A percentile compares a stretch with the other conserved stretches of the same genome.
phyloP scores from a whole-genome alignment of 2,113 vertebrate species.

The Hyperopisus bebe region DNA sequence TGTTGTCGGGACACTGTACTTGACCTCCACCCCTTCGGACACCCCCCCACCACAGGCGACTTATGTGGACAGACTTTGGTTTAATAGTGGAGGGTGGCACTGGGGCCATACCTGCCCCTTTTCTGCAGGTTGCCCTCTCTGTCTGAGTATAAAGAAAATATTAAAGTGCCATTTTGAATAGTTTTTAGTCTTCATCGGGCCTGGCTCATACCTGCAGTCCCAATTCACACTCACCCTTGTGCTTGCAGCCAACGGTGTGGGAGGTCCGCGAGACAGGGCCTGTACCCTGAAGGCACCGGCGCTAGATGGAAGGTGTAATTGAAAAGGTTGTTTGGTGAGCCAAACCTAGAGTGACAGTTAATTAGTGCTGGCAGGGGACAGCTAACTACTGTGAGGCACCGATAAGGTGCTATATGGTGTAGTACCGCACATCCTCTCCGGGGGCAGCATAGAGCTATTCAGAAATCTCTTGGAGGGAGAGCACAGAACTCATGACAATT shows the following conservation, averaged over 20 bases:
- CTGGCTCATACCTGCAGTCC: background rate
- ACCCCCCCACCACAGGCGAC: background rate
- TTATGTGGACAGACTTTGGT: background rate
- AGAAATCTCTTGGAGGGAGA: background rate
- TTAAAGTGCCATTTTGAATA: background rate
- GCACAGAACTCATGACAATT: background rate
- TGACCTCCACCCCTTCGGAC: background rate
- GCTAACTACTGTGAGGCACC: slow-evolving; percentile 30
- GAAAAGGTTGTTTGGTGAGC: slow-evolving; percentile 20
- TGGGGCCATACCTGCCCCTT: background rate
- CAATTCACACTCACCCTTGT: background rate
- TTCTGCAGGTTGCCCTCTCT: background rate
- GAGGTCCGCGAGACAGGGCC: background rate
- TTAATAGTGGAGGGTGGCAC: background rate
- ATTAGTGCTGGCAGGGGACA: slow-evolving; percentile 55
- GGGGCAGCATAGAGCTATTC: background rate
- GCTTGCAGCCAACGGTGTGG: background rate
- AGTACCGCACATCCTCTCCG: background rate
- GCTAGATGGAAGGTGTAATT: slow-evolving; percentile 15
- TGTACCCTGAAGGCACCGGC: background rate
- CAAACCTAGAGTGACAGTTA: slow-evolving; percentile 59
- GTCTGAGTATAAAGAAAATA: background rate
- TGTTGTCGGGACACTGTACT: background rate
- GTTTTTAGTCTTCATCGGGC: background rate
- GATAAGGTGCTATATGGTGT: slow-evolving; percentile 38